Evolutionary conservation across 2,797 vertebrate species (phyloP).

Genomic region (Discoglossus pictus): DNA sequence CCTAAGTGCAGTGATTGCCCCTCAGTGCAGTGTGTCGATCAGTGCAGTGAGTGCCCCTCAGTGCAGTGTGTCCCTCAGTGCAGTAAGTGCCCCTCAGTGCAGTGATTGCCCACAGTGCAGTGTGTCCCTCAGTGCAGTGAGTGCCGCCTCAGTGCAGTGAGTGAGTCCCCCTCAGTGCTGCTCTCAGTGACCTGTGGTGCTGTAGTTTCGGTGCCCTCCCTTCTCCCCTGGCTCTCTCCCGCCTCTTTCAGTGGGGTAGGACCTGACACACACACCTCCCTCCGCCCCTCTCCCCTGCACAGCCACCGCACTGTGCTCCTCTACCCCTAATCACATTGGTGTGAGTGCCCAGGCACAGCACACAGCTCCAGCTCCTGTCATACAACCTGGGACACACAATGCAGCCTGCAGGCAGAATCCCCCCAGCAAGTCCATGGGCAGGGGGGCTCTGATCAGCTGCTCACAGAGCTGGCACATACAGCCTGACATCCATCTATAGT

Average conservation of each 20-base stretch:
- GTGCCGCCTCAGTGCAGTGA: conserved; percentile 17
- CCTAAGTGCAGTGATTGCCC: no score
- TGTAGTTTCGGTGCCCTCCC: conserved; percentile 10
- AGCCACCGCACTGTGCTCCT: background rate
- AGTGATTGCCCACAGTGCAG: background rate
- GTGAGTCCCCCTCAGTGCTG: no score
- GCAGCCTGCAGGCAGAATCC: background rate
- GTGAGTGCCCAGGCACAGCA: background rate
- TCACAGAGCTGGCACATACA: background rate
- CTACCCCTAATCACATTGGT: conserved; percentile 40
- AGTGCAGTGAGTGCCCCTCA: no score
- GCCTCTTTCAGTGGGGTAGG: conserved; percentile 15
- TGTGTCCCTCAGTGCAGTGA: background rate
- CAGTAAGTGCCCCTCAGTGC: no score
- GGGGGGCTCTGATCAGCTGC: conserved; percentile 25
- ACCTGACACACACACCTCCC: conserved; percentile 39
- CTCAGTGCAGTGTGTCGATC: no score
- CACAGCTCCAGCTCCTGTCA: conserved; percentile 22
- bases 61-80: no score
- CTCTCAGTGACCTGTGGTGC: conserved; percentile 12
- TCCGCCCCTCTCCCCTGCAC: conserved; percentile 20
- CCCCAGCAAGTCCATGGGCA: background rate
- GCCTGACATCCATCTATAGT: background rate
- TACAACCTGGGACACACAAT: conserved; percentile 6
- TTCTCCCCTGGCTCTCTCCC: no score